Evolutionary conservation across 64 coral and sea anemone species (phyloP).

Genomic region (Trachythela sp.): DNA sequence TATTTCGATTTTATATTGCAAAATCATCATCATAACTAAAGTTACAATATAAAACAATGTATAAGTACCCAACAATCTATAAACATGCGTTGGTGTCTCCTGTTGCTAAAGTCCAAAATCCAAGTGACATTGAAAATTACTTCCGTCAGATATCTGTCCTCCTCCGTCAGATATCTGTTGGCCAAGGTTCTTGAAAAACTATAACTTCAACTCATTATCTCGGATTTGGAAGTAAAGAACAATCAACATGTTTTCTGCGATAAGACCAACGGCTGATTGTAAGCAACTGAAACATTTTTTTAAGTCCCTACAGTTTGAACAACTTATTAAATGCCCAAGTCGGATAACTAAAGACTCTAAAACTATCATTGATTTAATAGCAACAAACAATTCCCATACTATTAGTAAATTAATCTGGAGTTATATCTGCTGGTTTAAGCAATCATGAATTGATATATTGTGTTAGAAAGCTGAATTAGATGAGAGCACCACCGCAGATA

Average conservation of each 20-base stretch:
- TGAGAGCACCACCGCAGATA: not conserved
- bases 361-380: not conserved
- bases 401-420: constrained; percentile 1
- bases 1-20: too few species aligned
- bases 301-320: not conserved
- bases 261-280: constrained; percentile 6
- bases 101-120: too few species aligned
- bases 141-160: too few species aligned
- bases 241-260: not conserved
- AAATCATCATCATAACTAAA: too few species aligned
- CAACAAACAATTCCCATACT: not conserved
- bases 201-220: too few species aligned
- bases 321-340: not conserved
- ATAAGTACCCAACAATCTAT: too few species aligned
- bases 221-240: too few species aligned
- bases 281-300: constrained; percentile 6
- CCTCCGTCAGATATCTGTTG: too few species aligned
- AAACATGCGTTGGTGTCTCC: too few species aligned
- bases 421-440: constrained; percentile 3
- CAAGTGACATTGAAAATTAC: too few species aligned
- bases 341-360: constrained; percentile 1
- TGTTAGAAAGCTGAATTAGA: constrained; percentile 3
- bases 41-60: too few species aligned
- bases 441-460: not conserved
- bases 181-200: too few species aligned